Percentiles rank a stretch among this genome's conserved stretches.
These are phyloP conservation scores for Saccopteryx leptura DNA, from an alignment of 2,113 vertebrate species.

Conservation along the genomic window DNA sequence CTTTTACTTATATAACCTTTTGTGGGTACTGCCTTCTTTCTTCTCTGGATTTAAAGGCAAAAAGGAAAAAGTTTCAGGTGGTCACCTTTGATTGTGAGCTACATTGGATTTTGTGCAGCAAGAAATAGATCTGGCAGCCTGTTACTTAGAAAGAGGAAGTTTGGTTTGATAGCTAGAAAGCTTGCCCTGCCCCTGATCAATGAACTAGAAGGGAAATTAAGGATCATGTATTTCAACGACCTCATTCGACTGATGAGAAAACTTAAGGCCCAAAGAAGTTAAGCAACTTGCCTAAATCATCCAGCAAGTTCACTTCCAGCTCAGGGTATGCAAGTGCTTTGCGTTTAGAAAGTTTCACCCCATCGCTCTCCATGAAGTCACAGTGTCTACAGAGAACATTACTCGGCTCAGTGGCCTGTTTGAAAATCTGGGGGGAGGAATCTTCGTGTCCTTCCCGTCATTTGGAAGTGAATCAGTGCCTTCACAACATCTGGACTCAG, in stretches of 20 bases:
- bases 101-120: neutral
- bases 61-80: constrained; percentile 63
- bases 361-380: neutral
- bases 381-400: neutral
- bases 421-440: neutral
- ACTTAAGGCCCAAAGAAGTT: neutral
- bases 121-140: constrained; percentile 49
- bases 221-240: neutral
- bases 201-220: neutral
- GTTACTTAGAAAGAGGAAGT: constrained; percentile 54
- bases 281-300: neutral
- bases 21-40: constrained; percentile 57
- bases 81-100: constrained; percentile 67
- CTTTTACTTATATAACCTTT: constrained; percentile 72
- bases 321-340: neutral
- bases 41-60: constrained; percentile 67
- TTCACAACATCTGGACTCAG: constrained; percentile 4
- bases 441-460: constrained; percentile 59
- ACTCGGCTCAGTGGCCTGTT: neutral
- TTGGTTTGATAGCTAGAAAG: constrained; percentile 50
- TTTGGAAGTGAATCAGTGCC: constrained; percentile 33
- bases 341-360: neutral
- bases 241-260: neutral
- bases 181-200: neutral
- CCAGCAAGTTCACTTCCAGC: neutral